Base-by-base conservation (phyloP, 1,140 invertebrate genomes). In the Calosoma granatense region DNA sequence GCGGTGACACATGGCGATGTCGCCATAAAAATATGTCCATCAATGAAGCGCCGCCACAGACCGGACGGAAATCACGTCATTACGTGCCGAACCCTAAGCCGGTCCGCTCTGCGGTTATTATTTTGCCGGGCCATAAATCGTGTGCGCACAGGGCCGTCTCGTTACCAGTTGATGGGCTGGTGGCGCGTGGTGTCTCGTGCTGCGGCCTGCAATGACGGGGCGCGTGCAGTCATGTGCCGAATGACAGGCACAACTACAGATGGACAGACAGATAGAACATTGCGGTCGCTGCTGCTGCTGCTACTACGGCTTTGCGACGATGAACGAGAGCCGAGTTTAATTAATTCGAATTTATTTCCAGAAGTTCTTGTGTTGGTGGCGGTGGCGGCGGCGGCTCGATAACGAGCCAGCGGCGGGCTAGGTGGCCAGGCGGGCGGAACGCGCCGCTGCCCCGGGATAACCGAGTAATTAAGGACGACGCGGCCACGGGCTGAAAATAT, bases 21-120 rank as follows among this genome's bases (percentile, higher is more conserved):
- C 41, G 41, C 41, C 41, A 47, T 47, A 47, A 47, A 47, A 47
- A 47, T 47, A 17, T 47, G 41, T 47, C 41, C 41, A 47, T 47
- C 41, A 47, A 47, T 47, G 41, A 3, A 9, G 41, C 17, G 6
- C 41, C 9, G 41, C 15, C 41, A 17, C 41, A 47, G 15, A 47
- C 41, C 41, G 41, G 41, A 47, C 41, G 41, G 41, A 47, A 47
- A 47, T 47, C 41, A 47, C 41, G 41, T 47, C 41, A 47, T 47
- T 47, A 47, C 41, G 17, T 3, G 41, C 41, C 41, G 41, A 47
- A 6, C 41, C 6, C 41, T 47, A 17, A 47, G 17, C 14, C 26
- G 26, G 26, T 14, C 26, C 14, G 26, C 9, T 6, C 17, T 47
- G 41, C 41, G 41, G 41, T 47, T 47, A 47, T 47, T 47, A 47